phyloP scores from a whole-genome alignment of 2,888 invertebrate species.

The Archips crataeganus region DNA sequence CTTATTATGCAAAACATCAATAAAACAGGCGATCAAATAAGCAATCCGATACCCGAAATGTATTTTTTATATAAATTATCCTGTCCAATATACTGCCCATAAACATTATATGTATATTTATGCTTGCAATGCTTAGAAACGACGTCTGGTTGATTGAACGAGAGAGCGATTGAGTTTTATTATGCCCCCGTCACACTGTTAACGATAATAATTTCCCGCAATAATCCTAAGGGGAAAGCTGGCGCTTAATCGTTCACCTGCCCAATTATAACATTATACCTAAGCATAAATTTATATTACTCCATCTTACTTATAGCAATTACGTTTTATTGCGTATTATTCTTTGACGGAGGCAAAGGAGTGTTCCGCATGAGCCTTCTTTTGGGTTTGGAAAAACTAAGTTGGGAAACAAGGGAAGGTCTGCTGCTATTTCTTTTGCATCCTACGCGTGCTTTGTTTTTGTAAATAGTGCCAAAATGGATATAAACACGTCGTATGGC shows the following conservation, averaged over 20 bases:
- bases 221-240: slow-evolving; percentile 16
- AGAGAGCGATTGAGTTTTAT: slow-evolving; percentile 35
- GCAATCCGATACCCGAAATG: slow-evolving; percentile 5
- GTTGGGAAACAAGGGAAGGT: neutral
- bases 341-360: neutral
- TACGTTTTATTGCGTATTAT: slow-evolving; percentile 1
- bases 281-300: slow-evolving; percentile 19
- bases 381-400: neutral
- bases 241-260: slow-evolving; percentile 32
- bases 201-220: slow-evolving; percentile 29
- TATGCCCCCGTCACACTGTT: slow-evolving; percentile 29
- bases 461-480: neutral
- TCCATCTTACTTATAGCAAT: slow-evolving; percentile 7
- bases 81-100: slow-evolving; percentile 8
- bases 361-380: neutral
- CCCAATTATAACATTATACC: slow-evolving; percentile 27
- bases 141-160: slow-evolving; percentile 25
- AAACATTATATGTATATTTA: slow-evolving; percentile 14
- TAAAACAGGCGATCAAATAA: slow-evolving; percentile 26
- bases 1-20: slow-evolving; percentile 7
- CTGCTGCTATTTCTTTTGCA: slow-evolving; percentile 1
- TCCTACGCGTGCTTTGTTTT: slow-evolving; percentile 4
- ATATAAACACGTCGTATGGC: neutral
- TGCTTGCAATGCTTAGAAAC: slow-evolving; percentile 11
- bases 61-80: slow-evolving; percentile 3